phyloP scores from a whole-genome alignment of 2,888 invertebrate genomes.

The Lapara coniferarum region DNA sequence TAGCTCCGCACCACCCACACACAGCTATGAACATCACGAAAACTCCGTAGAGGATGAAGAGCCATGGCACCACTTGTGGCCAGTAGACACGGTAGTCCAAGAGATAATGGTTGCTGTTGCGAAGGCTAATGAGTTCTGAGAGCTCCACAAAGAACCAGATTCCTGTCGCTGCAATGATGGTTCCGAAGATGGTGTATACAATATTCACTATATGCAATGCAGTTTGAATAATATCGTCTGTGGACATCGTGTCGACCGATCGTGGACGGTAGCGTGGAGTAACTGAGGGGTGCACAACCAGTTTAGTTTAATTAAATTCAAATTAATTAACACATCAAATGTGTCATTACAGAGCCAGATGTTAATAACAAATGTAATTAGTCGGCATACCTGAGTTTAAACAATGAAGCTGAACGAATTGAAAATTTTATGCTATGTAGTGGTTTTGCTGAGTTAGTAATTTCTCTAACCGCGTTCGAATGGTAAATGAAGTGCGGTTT shows the following conservation, averaged over 20 bases:
- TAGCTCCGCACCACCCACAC: constrained; percentile 76
- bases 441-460: neutral
- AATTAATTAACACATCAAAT: neutral
- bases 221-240: constrained; percentile 71
- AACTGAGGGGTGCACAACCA: constrained; percentile 71
- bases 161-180: constrained; percentile 72
- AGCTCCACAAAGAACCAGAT: constrained; percentile 80
- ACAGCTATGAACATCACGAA: constrained; percentile 71
- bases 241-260: constrained; percentile 67
- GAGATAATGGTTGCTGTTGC: constrained; percentile 76
- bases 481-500: neutral
- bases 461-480: neutral
- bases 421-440: neutral
- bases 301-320: constrained; percentile 62
- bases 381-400: neutral
- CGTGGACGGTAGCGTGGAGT: constrained; percentile 57
- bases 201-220: constrained; percentile 73
- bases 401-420: constrained; percentile 4
- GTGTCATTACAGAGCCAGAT: neutral
- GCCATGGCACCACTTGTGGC: constrained; percentile 80
- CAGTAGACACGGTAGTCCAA: constrained; percentile 77
- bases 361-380: neutral
- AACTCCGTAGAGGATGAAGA: constrained; percentile 72
- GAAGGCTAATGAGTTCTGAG: constrained; percentile 69
- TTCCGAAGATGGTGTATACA: constrained; percentile 73